Evolutionary conservation across 2,888 invertebrate species (phyloP).

Genomic region (Eupithecia vulgata): DNA sequence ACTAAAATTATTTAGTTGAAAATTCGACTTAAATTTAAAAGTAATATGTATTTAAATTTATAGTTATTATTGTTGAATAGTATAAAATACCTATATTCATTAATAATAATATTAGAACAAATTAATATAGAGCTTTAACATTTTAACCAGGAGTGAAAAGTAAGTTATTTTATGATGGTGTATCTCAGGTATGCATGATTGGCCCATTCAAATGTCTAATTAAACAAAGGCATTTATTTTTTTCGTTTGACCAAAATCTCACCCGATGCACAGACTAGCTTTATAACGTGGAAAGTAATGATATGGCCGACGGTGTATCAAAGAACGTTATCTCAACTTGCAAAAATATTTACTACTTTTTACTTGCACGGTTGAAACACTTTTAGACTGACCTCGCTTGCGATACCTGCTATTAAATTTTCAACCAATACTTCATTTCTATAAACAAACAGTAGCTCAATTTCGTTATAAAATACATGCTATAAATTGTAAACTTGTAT

Average conservation of each 20-base stretch:
- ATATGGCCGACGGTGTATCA: too few relatives aligned
- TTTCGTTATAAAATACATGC: neutral
- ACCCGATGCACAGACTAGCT: too few relatives aligned
- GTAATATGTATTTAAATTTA: neutral
- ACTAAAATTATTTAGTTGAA: too few relatives aligned
- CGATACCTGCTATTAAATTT: neutral
- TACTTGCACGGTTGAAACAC: slow-evolving; percentile 17
- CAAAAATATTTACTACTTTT: neutral
- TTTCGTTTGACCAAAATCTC: too few relatives aligned
- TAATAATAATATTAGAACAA: too few relatives aligned
- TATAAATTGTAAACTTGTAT: neutral
- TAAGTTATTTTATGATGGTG: neutral
- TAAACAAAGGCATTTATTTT: neutral
- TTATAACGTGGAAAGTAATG: too few relatives aligned
- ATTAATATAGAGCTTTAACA: neutral
- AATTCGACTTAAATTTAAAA: neutral
- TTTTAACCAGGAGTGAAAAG: neutral
- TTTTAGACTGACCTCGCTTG: slow-evolving; percentile 24
- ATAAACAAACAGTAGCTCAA: slow-evolving; percentile 4
- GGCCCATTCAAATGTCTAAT: neutral
- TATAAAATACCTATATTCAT: too few relatives aligned
- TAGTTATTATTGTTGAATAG: neutral
- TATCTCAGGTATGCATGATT: slow-evolving; percentile 4
- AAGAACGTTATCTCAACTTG: slow-evolving; percentile 9
- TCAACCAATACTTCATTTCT: neutral